Base-by-base conservation (phyloP, 2,113 vertebrate genomes). In the Phainopepla nitens region DNA sequence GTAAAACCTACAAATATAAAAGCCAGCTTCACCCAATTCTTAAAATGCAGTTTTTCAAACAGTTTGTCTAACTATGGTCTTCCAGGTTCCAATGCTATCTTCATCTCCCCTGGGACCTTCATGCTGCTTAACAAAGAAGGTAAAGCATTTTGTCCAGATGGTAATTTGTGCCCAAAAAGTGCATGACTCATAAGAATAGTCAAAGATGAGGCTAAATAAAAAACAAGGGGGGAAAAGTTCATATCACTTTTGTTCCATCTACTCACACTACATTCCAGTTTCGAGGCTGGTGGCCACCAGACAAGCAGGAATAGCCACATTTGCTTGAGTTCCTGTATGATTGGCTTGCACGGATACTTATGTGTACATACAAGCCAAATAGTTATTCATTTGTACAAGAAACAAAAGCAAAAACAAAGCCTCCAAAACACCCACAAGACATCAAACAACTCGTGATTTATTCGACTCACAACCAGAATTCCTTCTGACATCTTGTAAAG, bases 191-290 rank as follows among this genome's bases (percentile, higher is more conserved):
- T 60, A 51, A 42, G 20, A 21, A 41, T 15, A 80, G 25, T 25
- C 35, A 89, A 80, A 90, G 56, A 47, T 25, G 8, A 79, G 23
- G 27, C 15, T 73, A 60, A 78, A 53, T 8, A 25, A 35, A n/a
- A 51, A 65, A 51, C 50, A 39, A 31, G 9, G 3, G 4, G 10
- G 3, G 0, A 1, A 22, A 62, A 70, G 19, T 41, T 72, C 4
- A 2, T 19, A 10, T 24, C n/a, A 13, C 24, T 78, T 54, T 81
- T 71, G 51, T 75, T 89, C 22, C 25, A 39, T 11, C 24, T 78
- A 2, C 36, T 68, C 44, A 51, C 6, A 7, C 8, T 11, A 36
- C n/a, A 29, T 45, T 79, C 29, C 6, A 1, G 10, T 81, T 89
- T n/a, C 1, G 2, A 5, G 25, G 27, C 21, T 80, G 69, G 50